Percentiles rank a stretch among this genome's conserved stretches.
phyloP scores from a whole-genome alignment of 2,113 vertebrate species.

The Apodemus speciosus region DNA sequence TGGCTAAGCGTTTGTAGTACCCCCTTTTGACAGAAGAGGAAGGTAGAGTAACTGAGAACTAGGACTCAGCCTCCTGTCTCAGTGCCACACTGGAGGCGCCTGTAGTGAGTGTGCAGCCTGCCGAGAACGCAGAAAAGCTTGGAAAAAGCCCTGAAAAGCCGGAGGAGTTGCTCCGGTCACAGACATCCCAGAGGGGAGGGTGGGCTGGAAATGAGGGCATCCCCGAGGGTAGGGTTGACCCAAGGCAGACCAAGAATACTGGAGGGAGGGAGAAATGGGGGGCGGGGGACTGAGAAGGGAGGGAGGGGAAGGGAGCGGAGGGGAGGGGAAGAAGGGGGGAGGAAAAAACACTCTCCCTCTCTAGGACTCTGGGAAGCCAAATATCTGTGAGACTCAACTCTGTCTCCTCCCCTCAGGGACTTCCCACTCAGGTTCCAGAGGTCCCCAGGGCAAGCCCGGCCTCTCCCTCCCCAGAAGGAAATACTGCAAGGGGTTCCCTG shows the following conservation, averaged over 20 bases:
- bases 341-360: neutral
- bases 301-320: no score
- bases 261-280: neutral
- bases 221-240: neutral
- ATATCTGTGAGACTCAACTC: neutral
- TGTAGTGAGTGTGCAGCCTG: neutral
- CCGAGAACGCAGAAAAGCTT: neutral
- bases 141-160: neutral
- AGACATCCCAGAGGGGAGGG: neutral
- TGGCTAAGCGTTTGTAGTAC: neutral
- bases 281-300: rapidly evolving
- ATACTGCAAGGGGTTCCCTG: conserved; percentile 66
- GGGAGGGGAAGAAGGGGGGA: no score
- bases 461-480: conserved; percentile 62
- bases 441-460: neutral
- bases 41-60: neutral
- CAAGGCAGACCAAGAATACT: neutral
- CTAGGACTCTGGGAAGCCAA: neutral
- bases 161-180: neutral
- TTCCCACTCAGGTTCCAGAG: neutral
- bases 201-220: neutral
- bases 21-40: neutral
- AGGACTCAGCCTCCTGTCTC: neutral
- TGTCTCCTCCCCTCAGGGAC: neutral
- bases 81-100: neutral